A percentile compares a stretch with the other conserved stretches of the same genome.
Conservation (phyloP, 2,113 vertebrate genomes). For the Oplegnathus fasciatus region DNA sequence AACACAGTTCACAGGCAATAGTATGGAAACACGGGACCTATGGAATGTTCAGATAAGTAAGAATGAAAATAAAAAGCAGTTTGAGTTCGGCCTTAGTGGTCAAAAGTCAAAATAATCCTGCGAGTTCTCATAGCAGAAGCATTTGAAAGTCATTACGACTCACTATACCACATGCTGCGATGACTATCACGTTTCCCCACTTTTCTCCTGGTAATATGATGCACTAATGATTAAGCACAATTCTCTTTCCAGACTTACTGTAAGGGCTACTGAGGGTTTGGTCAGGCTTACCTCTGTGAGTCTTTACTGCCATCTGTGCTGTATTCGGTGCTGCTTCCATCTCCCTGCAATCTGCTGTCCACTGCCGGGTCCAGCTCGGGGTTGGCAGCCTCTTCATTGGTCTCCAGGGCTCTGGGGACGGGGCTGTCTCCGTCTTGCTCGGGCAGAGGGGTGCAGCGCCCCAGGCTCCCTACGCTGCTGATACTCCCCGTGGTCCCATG, state of each 20-base stretch:
- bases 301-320: conserved; percentile 80
- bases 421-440: conserved; percentile 65
- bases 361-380: conserved; percentile 69
- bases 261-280: conserved; percentile 3
- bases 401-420: conserved; percentile 53
- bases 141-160: conserved; percentile 67
- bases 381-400: conserved; percentile 56
- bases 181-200: conserved; percentile 56
- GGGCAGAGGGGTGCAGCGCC: conserved; percentile 69
- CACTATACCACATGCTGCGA: conserved; percentile 52
- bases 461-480: conserved; percentile 75
- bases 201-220: conserved; percentile 52
- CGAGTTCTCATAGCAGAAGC: conserved; percentile 50
- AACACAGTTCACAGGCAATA: conserved; percentile 61
- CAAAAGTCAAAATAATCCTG: conserved; percentile 69
- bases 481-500: conserved; percentile 72
- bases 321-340: conserved; percentile 70
- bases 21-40: conserved; percentile 70
- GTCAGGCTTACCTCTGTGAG: conserved; percentile 83
- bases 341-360: conserved; percentile 72
- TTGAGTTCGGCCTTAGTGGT: conserved; percentile 41
- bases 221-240: conserved; percentile 54
- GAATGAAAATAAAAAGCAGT: conserved; percentile 65
- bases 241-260: conserved; percentile 40
- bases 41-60: conserved; percentile 76